phyloP scores from a whole-genome alignment of 1,140 invertebrate genomes.

The Dreissena rostriformis region DNA sequence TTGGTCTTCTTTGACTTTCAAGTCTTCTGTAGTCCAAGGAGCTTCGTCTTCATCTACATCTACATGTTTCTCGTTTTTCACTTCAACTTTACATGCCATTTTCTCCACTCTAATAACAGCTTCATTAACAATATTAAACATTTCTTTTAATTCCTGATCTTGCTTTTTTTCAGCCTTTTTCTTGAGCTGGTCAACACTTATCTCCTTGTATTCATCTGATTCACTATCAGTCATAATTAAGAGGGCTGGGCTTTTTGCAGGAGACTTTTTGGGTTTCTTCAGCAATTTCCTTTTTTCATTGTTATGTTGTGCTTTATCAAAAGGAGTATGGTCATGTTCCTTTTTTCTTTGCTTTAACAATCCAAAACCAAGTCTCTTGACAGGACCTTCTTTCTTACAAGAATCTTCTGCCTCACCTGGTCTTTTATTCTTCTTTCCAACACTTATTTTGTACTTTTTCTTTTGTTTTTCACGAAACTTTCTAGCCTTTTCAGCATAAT shows the following conservation, averaged over 20 bases:
- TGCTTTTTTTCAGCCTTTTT: constrained; percentile 29
- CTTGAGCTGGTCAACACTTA: constrained; percentile 9
- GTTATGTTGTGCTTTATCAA: background rate
- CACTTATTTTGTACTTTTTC: constrained; percentile 44
- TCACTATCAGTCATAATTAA: constrained; percentile 51
- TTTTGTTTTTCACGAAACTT: constrained; percentile 46
- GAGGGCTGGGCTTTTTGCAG: constrained; percentile 27
- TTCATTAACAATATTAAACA: constrained; percentile 7
- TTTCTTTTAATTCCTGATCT: constrained; percentile 1
- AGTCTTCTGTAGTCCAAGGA: background rate
- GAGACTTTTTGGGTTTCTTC: constrained; percentile 8
- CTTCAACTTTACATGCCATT: constrained; percentile 1
- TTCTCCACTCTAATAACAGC: background rate
- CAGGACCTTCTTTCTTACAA: too few relatives aligned
- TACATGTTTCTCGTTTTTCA: background rate
- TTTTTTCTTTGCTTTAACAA: too few relatives aligned
- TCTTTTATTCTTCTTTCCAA: constrained; percentile 40
- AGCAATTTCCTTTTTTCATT: constrained; percentile 25
- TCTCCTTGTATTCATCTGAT: background rate
- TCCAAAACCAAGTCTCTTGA: too few relatives aligned
- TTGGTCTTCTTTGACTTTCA: background rate
- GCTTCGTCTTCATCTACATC: constrained; percentile 3
- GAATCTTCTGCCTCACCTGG: too few relatives aligned
- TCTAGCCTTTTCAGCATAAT: constrained; percentile 33
- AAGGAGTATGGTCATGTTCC: too few relatives aligned